Base-by-base conservation (phyloP, 2,888 invertebrate genomes). In the Drosophila macrospina region DNA sequence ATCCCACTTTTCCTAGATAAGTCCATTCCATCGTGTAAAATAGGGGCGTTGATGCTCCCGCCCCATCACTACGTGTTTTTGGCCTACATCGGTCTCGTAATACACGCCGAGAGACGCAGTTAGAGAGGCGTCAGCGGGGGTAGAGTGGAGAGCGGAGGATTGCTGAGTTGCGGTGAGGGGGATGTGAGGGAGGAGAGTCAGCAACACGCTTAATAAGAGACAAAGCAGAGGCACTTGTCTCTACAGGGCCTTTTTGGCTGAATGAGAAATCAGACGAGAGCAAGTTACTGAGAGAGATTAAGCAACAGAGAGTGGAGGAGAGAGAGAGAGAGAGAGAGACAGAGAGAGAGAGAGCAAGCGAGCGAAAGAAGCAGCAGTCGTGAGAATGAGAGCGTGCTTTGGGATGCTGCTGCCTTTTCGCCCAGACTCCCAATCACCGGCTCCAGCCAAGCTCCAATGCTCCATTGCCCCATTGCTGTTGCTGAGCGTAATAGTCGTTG, bases 1-100 rank as follows among this genome's bases (percentile, higher is more conserved):
- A 69, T 75, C 64, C 75, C 75, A 67, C 45, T 74, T 74, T 74
- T 70, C 57, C 65, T 67, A 65, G 61, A 72, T 76, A 67, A 69
- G 61, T 61, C 34, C 55, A 44, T 63, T 41, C 28, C 34, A 68
- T 50, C 55, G 51, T 68, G 68, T 74, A 73, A 73, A 63, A 63
- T 51, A 74, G 75, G 74, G 74, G 71, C 75, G 74, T 74, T 32
- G 71, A 61, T 75, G 57, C 68, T 60, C 10, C 68, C 60, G 56
- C 48, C 61, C 24, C 65, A 65, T 3, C 44, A 44, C 37, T 8
- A 67, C 45, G 42, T 15, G 57, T 32, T 63, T 69, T 70, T 70
- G 70, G 70, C 75, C 74, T 74, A 74, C 70, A 74, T 74, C 42
- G 56, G 48, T 39, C 37, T 20, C 57, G 48, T 62, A 57, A 41